Evolutionary conservation across 2,888 invertebrate species (phyloP), one percentile per base, ranked within the genome.

Genomic region (Phyto melanocephala): DNA sequence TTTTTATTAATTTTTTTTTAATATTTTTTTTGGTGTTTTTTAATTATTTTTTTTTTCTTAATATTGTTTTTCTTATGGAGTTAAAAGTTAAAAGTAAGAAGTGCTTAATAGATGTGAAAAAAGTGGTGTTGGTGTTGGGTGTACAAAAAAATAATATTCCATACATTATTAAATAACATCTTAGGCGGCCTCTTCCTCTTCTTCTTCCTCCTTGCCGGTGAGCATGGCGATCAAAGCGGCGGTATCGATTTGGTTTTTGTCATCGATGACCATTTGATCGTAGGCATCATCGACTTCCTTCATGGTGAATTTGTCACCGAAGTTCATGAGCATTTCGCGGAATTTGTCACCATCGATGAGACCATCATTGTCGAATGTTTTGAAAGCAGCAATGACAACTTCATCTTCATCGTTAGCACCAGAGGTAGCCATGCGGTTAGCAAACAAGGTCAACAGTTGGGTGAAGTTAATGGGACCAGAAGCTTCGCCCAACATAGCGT

Each of bases 391-490:
- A 92, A 96, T 94, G 92, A 98, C 96, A 89, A 96, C 96, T 86
- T 96, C 97, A 90, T 98, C 98, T 87, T 97, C 97, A 92, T 98
- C 98, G 88, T 95, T 93, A 90, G 95, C 95, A 90, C 95, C 95
- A 87, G 96, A 96, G 88, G 96, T 96, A 90, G 96, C 95, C 96
- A 97, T 97, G 91, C 97, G 95, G 92, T 94, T 94, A 90, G 97
- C 97, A 93, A 98, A 98, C 89, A 98, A 94, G 90, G 95, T 96
- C 90, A 98, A 93, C 91, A 97, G 93, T 93, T 97, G 97, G 88
- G 98, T 98, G 94, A 98, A 98, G 94, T 97, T 98, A 93, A 98
- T 95, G 91, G 97, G 97, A 90, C 96, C 97, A 87, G 96, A 93
- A 87, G 97, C 95, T 93, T 98, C 96, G 90, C 93, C 92, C 89